phyloP scores from a whole-genome alignment of 2,888 invertebrate genomes.

The Ormyrus nitidulus region DNA sequence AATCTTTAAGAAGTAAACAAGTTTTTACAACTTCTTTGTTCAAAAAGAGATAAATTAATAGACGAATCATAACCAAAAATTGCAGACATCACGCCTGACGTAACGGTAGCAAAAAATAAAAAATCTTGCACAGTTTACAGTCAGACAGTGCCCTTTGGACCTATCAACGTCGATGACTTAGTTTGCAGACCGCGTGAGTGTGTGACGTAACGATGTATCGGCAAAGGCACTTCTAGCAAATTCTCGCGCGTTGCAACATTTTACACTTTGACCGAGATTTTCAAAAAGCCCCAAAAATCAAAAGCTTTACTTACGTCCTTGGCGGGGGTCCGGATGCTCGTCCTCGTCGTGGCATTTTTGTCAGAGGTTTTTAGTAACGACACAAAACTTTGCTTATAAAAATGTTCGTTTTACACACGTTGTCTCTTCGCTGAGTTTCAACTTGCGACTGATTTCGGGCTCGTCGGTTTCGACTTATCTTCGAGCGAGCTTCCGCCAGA shows the following conservation, averaged over 20 bases:
- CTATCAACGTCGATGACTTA: constrained; percentile 17
- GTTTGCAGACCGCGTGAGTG: constrained; percentile 7
- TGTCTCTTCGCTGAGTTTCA: constrained; percentile 50
- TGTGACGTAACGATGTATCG: constrained; percentile 48
- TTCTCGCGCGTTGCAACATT: constrained; percentile 19
- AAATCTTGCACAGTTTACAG: too few relatives aligned
- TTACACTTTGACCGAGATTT: background rate
- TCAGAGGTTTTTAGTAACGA: constrained; percentile 50
- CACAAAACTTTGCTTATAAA: constrained; percentile 16
- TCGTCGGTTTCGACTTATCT: background rate
- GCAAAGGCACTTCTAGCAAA: constrained; percentile 37
- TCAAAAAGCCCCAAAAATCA: background rate
- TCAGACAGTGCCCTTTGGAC: constrained; percentile 27
- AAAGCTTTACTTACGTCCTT: constrained; percentile 68
- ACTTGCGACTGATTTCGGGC: constrained; percentile 59
- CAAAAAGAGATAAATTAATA: too few relatives aligned
- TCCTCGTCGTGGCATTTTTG: constrained; percentile 72
- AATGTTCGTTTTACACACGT: constrained; percentile 43
- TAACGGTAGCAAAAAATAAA: too few relatives aligned
- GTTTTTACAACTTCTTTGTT: too few relatives aligned
- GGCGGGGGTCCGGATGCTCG: constrained; percentile 70
- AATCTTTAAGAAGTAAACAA: too few relatives aligned
- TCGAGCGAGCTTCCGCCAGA: constrained; percentile 19
- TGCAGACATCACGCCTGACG: too few relatives aligned
- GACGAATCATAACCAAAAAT: too few relatives aligned